These are phyloP conservation scores for Semaprochilodus insignis DNA, from an alignment of 2,797 vertebrate genomes.

Conservation along the genomic window DNA sequence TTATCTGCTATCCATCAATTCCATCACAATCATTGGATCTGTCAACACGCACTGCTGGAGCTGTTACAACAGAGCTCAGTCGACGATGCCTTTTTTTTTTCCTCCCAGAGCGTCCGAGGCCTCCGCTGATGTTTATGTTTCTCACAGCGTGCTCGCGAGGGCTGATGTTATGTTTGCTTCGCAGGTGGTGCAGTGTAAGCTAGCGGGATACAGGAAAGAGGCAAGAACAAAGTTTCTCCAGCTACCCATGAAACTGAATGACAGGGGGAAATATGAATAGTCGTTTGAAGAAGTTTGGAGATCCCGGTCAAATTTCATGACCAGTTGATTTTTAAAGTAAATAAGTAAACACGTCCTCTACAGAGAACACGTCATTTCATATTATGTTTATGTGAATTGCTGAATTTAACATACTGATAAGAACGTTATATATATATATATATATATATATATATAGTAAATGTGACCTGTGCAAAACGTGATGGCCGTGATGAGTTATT, in stretches of 20 bases:
- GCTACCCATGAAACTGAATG: not conserved
- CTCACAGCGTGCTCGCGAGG: not conserved
- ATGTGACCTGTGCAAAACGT: no score
- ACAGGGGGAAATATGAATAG: not conserved
- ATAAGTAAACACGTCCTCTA: no score
- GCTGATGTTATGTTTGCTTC: not conserved
- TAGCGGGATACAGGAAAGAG: not conserved
- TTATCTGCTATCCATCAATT: not conserved
- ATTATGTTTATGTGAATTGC: no score
- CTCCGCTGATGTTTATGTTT: not conserved
- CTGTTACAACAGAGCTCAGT: not conserved
- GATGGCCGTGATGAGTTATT: no score
- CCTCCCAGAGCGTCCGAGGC: not conserved
- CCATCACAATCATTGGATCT: conserved; percentile 1
- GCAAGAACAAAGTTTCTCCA: not conserved
- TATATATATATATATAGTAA: no score
- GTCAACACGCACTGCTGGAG: not conserved
- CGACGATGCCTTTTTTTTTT: not conserved
- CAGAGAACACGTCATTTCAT: no score
- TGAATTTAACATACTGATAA: no score
- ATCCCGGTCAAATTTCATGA: no score
- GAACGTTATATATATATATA: no score
- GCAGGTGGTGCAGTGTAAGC: not conserved
- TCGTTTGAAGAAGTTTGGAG: no score
- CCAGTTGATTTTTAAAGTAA: no score